Evolutionary conservation across 2,113 vertebrate species (phyloP), one percentile per base, ranked within the genome.

Genomic region (Chroicocephalus ridibundus): DNA sequence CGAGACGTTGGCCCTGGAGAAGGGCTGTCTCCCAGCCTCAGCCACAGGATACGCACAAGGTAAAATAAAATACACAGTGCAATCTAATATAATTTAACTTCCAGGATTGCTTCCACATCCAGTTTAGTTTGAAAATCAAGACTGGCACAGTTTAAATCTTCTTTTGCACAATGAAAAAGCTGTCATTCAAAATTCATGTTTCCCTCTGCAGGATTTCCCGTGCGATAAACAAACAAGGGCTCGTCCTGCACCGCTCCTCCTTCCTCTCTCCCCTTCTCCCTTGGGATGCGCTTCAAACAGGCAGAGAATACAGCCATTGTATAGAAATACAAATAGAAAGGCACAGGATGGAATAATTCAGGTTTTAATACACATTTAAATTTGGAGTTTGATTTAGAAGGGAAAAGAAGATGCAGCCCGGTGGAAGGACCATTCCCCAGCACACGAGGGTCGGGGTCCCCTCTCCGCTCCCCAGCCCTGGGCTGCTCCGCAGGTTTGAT

Each of bases 151-250:
- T 71, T 92, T 86, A 88, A 90, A 71, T 93, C 77, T 94, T 71
- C 82, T 94, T 78, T 70, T 65, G 34, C 3, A 4, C 65, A 75
- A 65, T 88, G 76, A 92, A 70, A 61, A 87, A 89, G 42, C 42
- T 64, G 88, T 79, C 88, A 21, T 60, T 78, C 72, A 34, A 34
- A 81, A 93, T 61, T 38, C 54, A 57, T 90, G 65, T 27, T 86
- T 55, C 68, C 61, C 64, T 83, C 94, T 80, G 90, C 58, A 51
- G 68, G 57, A 24, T 66, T 96, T 96, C 76, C 88, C 90, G 92
- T 4, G 5, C 1, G 3, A 66, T 75, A 92, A 70, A 62, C 62
- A 93, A 83, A 49, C 27, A 46, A 47, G 51, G 27, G 55, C 54
- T 77, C 15, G 0, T 49, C 34, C 60, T 42, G 57, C 3, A 1